Percentiles rank a stretch among this genome's conserved stretches.
These are phyloP conservation scores for Pristiophorus japonicus DNA, from an alignment of 2,113 vertebrate genomes.

Conservation along the genomic window DNA sequence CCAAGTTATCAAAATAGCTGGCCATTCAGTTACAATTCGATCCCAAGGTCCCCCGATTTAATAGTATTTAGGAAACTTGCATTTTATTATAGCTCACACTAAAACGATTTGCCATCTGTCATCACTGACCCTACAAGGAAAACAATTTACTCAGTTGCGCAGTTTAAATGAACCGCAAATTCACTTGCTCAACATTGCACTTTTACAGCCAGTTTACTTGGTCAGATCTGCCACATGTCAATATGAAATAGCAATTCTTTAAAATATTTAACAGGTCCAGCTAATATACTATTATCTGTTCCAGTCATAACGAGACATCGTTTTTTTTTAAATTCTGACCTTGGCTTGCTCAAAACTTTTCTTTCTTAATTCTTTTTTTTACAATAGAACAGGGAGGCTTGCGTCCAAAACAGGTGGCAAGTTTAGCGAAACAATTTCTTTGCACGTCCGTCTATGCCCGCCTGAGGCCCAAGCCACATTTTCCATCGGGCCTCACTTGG, in stretches of 20 bases:
- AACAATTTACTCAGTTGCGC: neutral
- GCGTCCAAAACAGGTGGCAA: too few species aligned
- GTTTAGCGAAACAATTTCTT: too few species aligned
- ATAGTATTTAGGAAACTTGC: neutral
- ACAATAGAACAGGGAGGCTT: too few species aligned
- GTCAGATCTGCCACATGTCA: neutral
- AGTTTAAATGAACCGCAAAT: neutral
- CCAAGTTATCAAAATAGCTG: neutral
- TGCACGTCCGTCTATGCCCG: too few species aligned
- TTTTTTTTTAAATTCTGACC: neutral
- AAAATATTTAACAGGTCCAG: neutral
- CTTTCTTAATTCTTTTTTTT: too few species aligned
- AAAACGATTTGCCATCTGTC: slow-evolving; percentile 7
- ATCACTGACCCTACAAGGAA: neutral
- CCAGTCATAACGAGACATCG: neutral
- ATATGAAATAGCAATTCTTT: neutral
- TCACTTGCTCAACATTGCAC: neutral
- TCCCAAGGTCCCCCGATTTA: neutral
- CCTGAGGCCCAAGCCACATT: too few species aligned
- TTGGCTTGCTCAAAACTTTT: neutral
- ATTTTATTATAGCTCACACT: neutral
- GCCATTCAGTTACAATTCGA: neutral
- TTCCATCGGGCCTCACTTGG: too few species aligned
- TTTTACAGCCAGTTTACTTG: neutral
- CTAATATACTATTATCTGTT: neutral